These are phyloP conservation scores for Yponomeuta sedellus DNA, from an alignment of 2,888 invertebrate species.

Conservation along the genomic window DNA sequence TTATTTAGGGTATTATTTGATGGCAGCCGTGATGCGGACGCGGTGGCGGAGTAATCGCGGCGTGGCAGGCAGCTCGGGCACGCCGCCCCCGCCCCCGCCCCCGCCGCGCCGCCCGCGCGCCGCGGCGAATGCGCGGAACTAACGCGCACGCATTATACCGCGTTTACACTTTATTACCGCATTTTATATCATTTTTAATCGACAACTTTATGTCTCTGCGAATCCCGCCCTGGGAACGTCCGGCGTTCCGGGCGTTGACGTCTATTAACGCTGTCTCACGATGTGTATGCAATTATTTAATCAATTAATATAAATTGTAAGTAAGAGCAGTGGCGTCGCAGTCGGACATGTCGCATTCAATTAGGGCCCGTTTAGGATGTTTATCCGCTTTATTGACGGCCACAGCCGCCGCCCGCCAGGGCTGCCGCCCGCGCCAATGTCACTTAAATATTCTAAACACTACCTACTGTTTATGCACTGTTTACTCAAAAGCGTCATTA, in stretches of 20 bases:
- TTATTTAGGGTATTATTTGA: too few species aligned
- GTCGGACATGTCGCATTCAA: slow-evolving; percentile 20
- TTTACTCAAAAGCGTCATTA: too few species aligned
- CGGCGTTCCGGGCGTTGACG: not conserved
- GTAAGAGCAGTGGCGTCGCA: slow-evolving; percentile 10
- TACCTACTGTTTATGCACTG: too few species aligned
- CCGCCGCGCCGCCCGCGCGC: slow-evolving; percentile 39
- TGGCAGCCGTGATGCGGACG: too few species aligned
- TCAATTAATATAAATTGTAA: slow-evolving; percentile 4
- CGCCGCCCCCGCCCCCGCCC: slow-evolving; percentile 23
- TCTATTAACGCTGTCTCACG: not conserved
- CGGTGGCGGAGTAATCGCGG: not conserved
- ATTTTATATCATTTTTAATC: slow-evolving; percentile 6
- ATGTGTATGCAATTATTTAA: slow-evolving; percentile 2
- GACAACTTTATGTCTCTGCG: slow-evolving; percentile 11
- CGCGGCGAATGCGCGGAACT: slow-evolving; percentile 52
- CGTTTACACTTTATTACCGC: slow-evolving; percentile 23
- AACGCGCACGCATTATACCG: slow-evolving; percentile 35
- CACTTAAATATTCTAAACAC: too few species aligned
- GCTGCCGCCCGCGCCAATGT: not conserved
- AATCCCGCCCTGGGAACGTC: not conserved
- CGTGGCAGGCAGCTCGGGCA: slow-evolving; percentile 29
- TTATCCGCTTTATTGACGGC: slow-evolving; percentile 7
- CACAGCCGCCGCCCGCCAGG: not conserved
- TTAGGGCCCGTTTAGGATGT: slow-evolving; percentile 23